Evolutionary conservation across 2,113 vertebrate species (phyloP), one percentile per base, ranked within the genome.

Genomic region (Pica pica): DNA sequence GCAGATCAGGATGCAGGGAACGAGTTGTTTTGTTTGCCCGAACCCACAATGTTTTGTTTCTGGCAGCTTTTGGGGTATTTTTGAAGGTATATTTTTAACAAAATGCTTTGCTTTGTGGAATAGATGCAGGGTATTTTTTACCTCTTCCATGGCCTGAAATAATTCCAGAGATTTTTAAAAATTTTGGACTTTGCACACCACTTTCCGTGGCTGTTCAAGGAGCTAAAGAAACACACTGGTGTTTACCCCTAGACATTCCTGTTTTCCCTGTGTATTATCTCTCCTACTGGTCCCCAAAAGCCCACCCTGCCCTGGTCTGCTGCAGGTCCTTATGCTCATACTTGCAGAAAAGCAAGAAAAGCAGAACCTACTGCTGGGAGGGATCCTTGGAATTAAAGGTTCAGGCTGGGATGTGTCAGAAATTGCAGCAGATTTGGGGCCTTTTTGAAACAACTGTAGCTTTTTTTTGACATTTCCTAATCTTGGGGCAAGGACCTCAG

Each of bases 261-360:
- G 12, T 8, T 87, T 79, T 63, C 57, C 35, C 22, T 47, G 6
- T 8, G 41, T 42, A 5, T 68, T 67, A 3, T 31, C 35, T 53
- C 24, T 84, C 42, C 69, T 50, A 7, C 17, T 49, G 37, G 13
- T 53, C 41, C 33, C 0, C 0, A 53, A 49, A 60, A 60, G 15
- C 24, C 47, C 28, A 39, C 18, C 39, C 28, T 53, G 30, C n/a
- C 50, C 46, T 37, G 11, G 7, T 39, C 56, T 13, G 16, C 65
- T 44, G 60, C 1, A 0, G 49, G 30, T 83, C 59, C 7, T 42
- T 42, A 17, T 12, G 2, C 39, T 55, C 1, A 2, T 26, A 21
- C 42, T 49, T 59, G 33, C 21, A 20, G 71, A 76, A 50, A 41
- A 49, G 67, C 16, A 46, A 50, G 65, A 78, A 89, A 75, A 84